Base-by-base conservation (phyloP, 2,888 invertebrate species). In the Hydraecia micacea region DNA sequence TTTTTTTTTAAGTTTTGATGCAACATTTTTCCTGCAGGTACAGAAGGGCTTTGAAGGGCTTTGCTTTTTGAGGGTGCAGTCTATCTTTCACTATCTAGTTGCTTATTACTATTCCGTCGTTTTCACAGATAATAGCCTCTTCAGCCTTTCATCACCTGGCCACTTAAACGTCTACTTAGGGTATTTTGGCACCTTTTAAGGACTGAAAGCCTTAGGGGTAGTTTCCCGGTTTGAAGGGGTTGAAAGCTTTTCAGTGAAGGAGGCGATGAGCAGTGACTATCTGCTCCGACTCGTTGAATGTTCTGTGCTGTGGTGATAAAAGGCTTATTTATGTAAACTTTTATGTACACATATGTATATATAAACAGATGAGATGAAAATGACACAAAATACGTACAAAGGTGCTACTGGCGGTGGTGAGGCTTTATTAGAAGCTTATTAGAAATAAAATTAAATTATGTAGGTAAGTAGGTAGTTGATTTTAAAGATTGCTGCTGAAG, bases 201-300 rank as follows among this genome's bases (percentile, higher is more conserved):
- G 84, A 85, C 84, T 86, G 86, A 87, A 86, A 85, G 79, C 86
- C 88, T 90, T 71, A 72, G 77, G 87, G 85, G 88, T 86, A 87
- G 86, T 86, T 84, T 79, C 69, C 52, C 62, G 81, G 84, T 85
- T 81, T 84, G 84, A 89, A 91, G 91, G 85, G 89, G 87, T 78
- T 91, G 86, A 91, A 91, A 91, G 91, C 91, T 84, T 86, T 85
- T 79, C 82, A 84, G 79, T 79, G 70, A 77, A 81, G 86, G 66
- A 63, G 67, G 79, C 76, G 81, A 88, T 81, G 87, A 85, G 84
- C 71, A 71, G 60, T n/a, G 4, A 66, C 73, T 84, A 66, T 83
- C 86, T 77, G 28, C 79, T 83, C 77, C 18, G 49, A 71, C 72
- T 76, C 67, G 71, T 81, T 72, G 9, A 63, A 28, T 32, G 39